Conservation (phyloP, 1,140 invertebrate species). For the Hyposmocoma kahamanoa region DNA sequence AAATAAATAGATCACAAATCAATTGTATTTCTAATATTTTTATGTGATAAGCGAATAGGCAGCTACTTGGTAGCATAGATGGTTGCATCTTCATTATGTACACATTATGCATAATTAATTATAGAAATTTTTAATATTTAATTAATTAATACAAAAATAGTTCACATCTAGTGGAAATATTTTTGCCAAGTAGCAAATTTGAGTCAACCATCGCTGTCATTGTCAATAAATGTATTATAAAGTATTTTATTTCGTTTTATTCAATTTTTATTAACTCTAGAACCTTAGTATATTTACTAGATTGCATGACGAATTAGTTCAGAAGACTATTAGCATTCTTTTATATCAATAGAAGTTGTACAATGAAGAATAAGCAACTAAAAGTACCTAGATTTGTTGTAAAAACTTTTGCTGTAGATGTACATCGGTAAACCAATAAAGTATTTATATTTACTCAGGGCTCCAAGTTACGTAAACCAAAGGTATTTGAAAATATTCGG, state of each 20-base stretch:
- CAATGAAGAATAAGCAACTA: no score
- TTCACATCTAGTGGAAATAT: conserved; percentile 68
- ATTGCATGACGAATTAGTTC: background rate
- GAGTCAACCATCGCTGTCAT: conserved; percentile 71
- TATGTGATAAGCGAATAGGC: conserved; percentile 50
- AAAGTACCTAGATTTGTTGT: no score
- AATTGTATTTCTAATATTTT: conserved; percentile 54
- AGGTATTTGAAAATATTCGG: no score
- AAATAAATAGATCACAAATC: conserved; percentile 57
- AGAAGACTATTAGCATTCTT: no score
- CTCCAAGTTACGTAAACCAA: no score
- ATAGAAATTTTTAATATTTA: conserved; percentile 71
- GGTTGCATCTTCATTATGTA: conserved; percentile 56
- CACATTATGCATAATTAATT: conserved; percentile 44
- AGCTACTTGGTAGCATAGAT: conserved; percentile 59
- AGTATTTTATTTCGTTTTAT: conserved; percentile 43
- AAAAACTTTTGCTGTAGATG: no score
- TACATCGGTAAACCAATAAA: no score
- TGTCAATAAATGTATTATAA: conserved; percentile 72
- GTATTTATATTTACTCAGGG: no score
- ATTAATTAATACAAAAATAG: conserved; percentile 66
- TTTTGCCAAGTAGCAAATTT: conserved; percentile 70
- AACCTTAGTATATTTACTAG: background rate
- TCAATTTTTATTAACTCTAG: no score
- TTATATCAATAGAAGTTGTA: no score